Evolutionary conservation across 2,888 invertebrate genomes (phyloP).

Genomic region (Orchesellides sinensis): DNA sequence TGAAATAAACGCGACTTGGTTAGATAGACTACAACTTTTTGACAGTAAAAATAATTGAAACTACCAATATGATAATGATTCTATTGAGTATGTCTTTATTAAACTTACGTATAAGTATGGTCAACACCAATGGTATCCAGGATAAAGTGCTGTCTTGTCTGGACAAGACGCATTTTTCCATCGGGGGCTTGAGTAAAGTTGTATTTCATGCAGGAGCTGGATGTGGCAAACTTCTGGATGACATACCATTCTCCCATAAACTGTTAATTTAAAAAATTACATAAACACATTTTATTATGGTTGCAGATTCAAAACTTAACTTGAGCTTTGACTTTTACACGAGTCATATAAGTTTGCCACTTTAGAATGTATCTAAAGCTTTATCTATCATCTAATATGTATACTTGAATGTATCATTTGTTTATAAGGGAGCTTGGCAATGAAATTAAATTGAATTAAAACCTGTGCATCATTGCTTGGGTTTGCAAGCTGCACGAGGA

Average conservation of each 20-base stretch:
- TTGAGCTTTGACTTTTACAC: too few relatives aligned
- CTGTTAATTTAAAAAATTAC: constrained; percentile 77
- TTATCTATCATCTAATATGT: too few relatives aligned
- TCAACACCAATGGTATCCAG: constrained; percentile 85
- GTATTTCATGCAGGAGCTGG: constrained; percentile 87
- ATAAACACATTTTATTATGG: background rate
- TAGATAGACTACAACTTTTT: background rate
- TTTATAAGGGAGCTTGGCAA: too few relatives aligned
- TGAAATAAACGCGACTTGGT: background rate
- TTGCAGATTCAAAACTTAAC: too few relatives aligned
- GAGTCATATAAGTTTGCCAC: too few relatives aligned
- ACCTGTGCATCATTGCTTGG: too few relatives aligned
- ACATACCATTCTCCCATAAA: constrained; percentile 86
- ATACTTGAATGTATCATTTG: too few relatives aligned
- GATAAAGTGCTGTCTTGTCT: constrained; percentile 83
- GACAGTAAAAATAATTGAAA: background rate
- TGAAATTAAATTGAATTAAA: too few relatives aligned
- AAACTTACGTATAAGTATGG: constrained; percentile 83
- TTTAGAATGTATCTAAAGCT: too few relatives aligned
- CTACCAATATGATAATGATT: background rate
- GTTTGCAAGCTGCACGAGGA: too few relatives aligned
- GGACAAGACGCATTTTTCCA: constrained; percentile 83
- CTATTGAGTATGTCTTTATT: background rate
- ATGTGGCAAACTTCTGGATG: constrained; percentile 89
- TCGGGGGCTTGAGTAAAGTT: constrained; percentile 83